These are phyloP conservation scores for Macroramphosus scolopax DNA, from an alignment of 2,797 vertebrate species.

Conservation along the genomic window DNA sequence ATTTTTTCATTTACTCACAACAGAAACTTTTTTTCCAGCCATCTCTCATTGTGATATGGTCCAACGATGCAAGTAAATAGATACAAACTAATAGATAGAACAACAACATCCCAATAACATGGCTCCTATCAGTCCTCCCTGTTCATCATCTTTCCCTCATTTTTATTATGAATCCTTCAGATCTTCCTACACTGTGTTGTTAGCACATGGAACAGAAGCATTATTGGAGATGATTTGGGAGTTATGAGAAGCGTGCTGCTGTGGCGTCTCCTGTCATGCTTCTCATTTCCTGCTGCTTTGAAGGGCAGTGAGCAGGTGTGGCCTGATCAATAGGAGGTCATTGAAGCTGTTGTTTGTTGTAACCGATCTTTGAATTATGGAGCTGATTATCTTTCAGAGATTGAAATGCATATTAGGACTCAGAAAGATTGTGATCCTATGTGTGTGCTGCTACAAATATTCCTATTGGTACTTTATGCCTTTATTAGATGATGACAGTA, in stretches of 20 bases:
- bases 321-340: constrained; percentile 43
- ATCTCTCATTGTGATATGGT: no score
- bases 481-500: no score
- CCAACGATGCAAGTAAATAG: no score
- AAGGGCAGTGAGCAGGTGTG: constrained; percentile 32
- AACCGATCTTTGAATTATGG: constrained; percentile 10
- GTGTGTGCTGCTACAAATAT: constrained; percentile 3
- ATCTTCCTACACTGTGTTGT: no score
- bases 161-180: no score
- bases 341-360: constrained; percentile 16
- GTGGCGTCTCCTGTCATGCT: constrained; percentile 20
- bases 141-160: constrained; percentile 20
- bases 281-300: constrained; percentile 36
- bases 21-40: no score
- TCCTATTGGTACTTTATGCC: no score
- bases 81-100: not conserved
- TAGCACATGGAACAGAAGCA: constrained; percentile 10
- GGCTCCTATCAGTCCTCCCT: constrained; percentile 8
- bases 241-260: no score
- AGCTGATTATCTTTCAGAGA: not conserved
- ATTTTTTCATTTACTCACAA: no score
- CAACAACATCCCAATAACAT: not conserved
- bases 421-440: not conserved
- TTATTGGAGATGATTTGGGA: constrained; percentile 23
- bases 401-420: constrained; percentile 2